These are phyloP conservation scores for Haliclona indistincta DNA, from an alignment of 37 sponge, comb jelly and placozoan species.

Conservation along the genomic window DNA sequence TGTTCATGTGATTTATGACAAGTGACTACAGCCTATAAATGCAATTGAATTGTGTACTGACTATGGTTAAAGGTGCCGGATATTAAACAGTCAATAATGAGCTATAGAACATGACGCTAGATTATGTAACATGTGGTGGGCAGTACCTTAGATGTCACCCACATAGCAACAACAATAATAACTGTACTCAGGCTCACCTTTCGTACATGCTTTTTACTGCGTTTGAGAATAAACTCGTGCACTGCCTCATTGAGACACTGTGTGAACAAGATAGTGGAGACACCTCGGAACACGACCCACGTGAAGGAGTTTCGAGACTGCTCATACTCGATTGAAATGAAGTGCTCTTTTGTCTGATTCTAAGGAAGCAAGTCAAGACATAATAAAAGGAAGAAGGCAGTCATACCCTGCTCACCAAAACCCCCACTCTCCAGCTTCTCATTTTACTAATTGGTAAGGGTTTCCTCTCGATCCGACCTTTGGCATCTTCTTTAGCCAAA, in stretches of 20 bases:
- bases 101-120: too few relatives aligned
- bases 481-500: neutral
- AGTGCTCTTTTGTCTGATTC: neutral
- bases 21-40: too few relatives aligned
- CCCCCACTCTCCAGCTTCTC: slow-evolving; percentile 60
- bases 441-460: slow-evolving; percentile 34
- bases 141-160: too few relatives aligned
- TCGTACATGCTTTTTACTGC: neutral
- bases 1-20: too few relatives aligned
- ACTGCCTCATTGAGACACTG: neutral
- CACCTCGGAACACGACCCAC: neutral
- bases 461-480: too few relatives aligned
- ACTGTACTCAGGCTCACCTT: neutral
- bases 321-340: neutral
- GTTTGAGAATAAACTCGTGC: neutral
- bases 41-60: too few relatives aligned
- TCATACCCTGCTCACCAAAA: neutral
- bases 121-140: too few relatives aligned
- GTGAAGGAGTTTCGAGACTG: neutral
- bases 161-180: neutral
- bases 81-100: too few relatives aligned
- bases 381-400: neutral
- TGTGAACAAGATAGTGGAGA: neutral
- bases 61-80: too few relatives aligned
- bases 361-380: neutral